These are phyloP conservation scores for Oreochromis niloticus DNA, from an alignment of 2,113 vertebrate species.

Conservation along the genomic window DNA sequence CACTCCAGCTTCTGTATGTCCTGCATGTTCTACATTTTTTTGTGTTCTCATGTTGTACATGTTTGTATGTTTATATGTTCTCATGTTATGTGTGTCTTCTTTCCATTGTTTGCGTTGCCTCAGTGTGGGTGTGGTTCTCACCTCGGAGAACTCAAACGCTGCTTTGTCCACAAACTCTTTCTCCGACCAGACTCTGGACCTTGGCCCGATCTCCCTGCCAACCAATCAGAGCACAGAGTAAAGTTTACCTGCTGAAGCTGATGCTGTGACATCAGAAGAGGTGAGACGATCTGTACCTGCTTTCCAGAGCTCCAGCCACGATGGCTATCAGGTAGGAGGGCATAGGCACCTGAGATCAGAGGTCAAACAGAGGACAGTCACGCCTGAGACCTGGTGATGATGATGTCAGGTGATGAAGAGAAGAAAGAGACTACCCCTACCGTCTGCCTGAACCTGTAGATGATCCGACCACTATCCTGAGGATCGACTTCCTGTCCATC, in stretches of 20 bases:
- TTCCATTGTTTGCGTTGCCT: background rate
- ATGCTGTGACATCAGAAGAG: background rate
- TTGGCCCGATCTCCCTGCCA: slow-evolving; percentile 85
- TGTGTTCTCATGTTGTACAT: background rate
- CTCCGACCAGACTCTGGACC: slow-evolving; percentile 93
- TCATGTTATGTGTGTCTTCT: background rate
- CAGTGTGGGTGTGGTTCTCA: slow-evolving; percentile 19
- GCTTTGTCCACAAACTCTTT: slow-evolving; percentile 88
- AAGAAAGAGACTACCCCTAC: slow-evolving; percentile 21
- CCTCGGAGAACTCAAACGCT: slow-evolving; percentile 92
- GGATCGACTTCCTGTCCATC: slow-evolving; percentile 84
- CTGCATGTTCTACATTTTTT: background rate
- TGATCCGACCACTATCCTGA: slow-evolving; percentile 70
- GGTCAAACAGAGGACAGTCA: background rate
- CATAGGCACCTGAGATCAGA: slow-evolving; percentile 82
- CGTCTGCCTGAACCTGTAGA: slow-evolving; percentile 87
- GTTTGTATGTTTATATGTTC: background rate
- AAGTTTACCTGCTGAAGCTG: background rate
- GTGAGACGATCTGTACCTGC: slow-evolving; percentile 72
- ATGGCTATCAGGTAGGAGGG: slow-evolving; percentile 93
- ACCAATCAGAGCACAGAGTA: slow-evolving; percentile 19
- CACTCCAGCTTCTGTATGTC: background rate
- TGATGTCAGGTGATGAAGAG: background rate
- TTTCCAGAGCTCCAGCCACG: slow-evolving; percentile 91
- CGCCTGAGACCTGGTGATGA: background rate